These are phyloP conservation scores for Ptychobarbus kaznakovi DNA, from an alignment of 2,797 vertebrate genomes.

Conservation along the genomic window DNA sequence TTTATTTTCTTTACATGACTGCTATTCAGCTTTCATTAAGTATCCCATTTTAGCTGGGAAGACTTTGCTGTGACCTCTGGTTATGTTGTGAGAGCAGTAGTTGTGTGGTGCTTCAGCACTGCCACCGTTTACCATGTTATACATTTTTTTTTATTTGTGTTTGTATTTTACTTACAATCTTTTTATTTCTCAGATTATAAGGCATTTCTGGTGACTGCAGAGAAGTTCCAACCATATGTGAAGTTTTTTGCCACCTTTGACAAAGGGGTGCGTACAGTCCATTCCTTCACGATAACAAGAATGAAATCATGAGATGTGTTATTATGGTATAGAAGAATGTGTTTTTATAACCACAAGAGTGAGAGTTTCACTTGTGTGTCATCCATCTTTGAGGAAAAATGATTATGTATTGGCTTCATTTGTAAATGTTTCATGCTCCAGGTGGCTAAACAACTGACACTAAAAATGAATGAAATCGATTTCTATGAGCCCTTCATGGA, in stretches of 20 bases:
- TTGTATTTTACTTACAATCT: constrained; percentile 34
- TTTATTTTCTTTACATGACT: constrained; percentile 62
- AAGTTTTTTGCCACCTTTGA: constrained; percentile 97
- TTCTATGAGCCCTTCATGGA: constrained; percentile 99
- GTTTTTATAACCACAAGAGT: background rate
- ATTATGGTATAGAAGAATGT: background rate
- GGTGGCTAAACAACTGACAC: constrained; percentile 95
- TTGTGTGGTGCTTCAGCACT: background rate
- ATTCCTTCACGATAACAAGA: constrained; percentile 6
- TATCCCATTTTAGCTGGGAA: constrained; percentile 63
- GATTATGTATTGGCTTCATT: constrained; percentile 4
- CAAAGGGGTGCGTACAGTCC: constrained; percentile 89
- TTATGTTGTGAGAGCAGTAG: constrained; percentile 53
- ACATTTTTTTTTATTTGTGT: background rate
- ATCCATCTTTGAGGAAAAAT: constrained; percentile 29
- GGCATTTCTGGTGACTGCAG: constrained; percentile 92
- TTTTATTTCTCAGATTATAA: constrained; percentile 84
- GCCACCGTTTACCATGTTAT: constrained; percentile 20
- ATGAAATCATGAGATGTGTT: background rate
- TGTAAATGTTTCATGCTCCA: constrained; percentile 62
- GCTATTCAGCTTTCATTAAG: constrained; percentile 68
- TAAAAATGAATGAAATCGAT: constrained; percentile 96
- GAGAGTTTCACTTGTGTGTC: background rate
- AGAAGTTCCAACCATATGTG: constrained; percentile 94
- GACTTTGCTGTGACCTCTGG: constrained; percentile 68